Conservation (phyloP, 2,113 vertebrate species). For the Acanthochromis polyacanthus region DNA sequence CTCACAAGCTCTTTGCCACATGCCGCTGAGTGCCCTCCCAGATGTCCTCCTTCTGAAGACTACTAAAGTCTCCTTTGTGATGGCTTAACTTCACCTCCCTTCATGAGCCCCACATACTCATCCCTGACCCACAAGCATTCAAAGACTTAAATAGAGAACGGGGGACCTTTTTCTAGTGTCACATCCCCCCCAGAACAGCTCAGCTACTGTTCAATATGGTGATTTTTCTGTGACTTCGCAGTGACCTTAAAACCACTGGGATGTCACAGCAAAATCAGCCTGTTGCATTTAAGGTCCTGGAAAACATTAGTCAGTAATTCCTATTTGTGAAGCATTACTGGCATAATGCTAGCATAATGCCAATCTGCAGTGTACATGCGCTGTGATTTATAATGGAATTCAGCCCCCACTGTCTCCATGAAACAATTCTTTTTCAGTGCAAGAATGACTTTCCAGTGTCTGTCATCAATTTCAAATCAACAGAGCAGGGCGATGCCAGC, state of each 20-base stretch:
- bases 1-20: constrained; percentile 71
- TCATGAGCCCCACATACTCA: constrained; percentile 53
- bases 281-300: not conserved
- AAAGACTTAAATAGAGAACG: constrained; percentile 66
- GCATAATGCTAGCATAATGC: constrained; percentile 21
- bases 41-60: constrained; percentile 71
- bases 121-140: constrained; percentile 63
- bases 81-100: constrained; percentile 60
- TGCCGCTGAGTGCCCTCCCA: constrained; percentile 60
- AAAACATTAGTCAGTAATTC: constrained; percentile 26
- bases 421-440: constrained; percentile 22
- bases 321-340: constrained; percentile 19
- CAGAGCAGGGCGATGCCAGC: constrained; percentile 40
- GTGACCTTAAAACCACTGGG: not conserved
- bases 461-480: constrained; percentile 58
- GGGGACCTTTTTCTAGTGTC: constrained; percentile 24
- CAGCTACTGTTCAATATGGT: constrained; percentile 50
- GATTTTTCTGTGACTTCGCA: constrained; percentile 23
- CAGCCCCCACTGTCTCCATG: not conserved
- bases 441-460: constrained; percentile 53
- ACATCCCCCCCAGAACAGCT: constrained; percentile 44
- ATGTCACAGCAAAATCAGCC: not conserved
- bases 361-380: not conserved
- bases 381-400: constrained; percentile 27
- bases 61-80: constrained; percentile 74